Evolutionary conservation across 2,797 vertebrate genomes (phyloP), one percentile per base, ranked within the genome.

Genomic region (Malacoraja senta): DNA sequence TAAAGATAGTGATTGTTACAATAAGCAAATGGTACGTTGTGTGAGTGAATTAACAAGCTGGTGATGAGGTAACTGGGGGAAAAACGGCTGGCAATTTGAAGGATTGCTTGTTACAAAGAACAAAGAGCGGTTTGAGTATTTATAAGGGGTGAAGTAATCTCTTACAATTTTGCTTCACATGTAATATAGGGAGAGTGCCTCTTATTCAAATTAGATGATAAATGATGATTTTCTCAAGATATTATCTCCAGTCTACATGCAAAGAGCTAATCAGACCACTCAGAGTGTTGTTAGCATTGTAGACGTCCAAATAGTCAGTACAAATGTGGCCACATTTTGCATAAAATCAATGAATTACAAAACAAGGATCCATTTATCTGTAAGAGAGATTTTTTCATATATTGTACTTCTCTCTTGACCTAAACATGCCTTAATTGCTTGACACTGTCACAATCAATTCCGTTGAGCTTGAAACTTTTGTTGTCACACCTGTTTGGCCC

Each of bases 131-230:
- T 74, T 91, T 91, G 71, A 53, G 71, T 91, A 53, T 91, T 91
- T 91, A 91, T 68, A 91, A 91, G 12, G 88, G 88, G 65, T 68
- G 71, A 91, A 91, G 38, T 74, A 68, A 71, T 91, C 90, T 74
- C 68, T 24, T 65, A 63, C 84, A 88, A 68, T 68, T 88, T 88
- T 88, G 84, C 84, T 68, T 88, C 63, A 88, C 63, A 68, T 88
- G 17, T 88, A 88, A 88, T 88, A 88, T 76, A 53, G 90, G 58
- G 71, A 74, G 68, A 91, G n/a, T 26, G 68, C 90, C 72, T 92
- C 90, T 92, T 72, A 76, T 38, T 92, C 68, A 92, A 76, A 92
- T 53, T 76, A 92, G 84, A 88, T 88, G 84, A 92, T 76, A 91
- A 74, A 91, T 91, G 38, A 53, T 92, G 71, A 74, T 88, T 88